These are phyloP conservation scores for Cydia amplana DNA, from an alignment of 1,140 invertebrate species.

Conservation along the genomic window DNA sequence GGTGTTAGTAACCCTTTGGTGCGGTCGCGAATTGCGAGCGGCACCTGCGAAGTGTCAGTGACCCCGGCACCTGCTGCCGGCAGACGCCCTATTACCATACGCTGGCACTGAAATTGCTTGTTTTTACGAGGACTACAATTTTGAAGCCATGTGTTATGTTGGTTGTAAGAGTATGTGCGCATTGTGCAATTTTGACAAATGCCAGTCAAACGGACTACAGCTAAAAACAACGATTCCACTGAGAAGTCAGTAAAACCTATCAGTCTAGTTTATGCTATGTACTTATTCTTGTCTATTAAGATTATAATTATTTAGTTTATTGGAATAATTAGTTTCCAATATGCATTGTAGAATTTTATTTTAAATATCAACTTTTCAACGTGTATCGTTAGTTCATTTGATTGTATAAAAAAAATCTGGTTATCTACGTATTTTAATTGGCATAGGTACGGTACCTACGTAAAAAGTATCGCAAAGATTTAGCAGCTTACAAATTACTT, in stretches of 20 bases:
- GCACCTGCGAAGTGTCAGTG: slow-evolving; percentile 56
- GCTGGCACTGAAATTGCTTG: slow-evolving; percentile 29
- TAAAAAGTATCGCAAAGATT: no score
- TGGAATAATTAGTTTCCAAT: no score
- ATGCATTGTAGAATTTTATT: no score
- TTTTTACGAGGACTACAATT: slow-evolving; percentile 9
- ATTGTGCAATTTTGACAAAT: background rate
- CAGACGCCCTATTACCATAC: slow-evolving; percentile 56
- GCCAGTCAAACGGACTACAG: background rate
- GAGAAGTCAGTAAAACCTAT: background rate
- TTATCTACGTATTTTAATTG: no score
- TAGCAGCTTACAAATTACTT: no score
- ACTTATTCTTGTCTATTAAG: no score
- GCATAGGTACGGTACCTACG: no score
- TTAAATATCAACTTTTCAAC: no score
- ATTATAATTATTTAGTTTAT: no score
- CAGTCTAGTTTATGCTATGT: no score
- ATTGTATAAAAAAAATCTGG: no score
- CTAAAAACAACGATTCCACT: background rate
- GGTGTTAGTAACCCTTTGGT: slow-evolving; percentile 40
- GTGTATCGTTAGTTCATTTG: no score
- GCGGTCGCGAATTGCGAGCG: slow-evolving; percentile 34
- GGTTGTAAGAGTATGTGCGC: background rate
- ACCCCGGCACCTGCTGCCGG: slow-evolving; percentile 64
- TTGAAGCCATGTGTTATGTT: slow-evolving; percentile 13